phyloP scores from a whole-genome alignment of 1,140 invertebrate species.

The Ceratina japonica region DNA sequence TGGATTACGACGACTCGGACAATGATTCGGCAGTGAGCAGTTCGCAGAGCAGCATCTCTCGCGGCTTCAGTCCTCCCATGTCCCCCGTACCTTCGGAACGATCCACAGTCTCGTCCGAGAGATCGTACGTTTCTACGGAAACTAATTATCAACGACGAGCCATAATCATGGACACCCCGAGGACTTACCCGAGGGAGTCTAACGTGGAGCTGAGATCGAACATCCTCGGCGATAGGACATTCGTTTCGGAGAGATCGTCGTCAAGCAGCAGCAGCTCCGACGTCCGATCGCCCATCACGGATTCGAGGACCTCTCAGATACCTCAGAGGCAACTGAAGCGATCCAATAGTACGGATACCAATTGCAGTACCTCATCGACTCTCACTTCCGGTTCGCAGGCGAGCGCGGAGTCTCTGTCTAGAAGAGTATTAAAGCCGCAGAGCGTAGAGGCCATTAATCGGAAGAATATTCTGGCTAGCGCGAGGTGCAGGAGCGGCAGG shows the following conservation, averaged over 20 bases:
- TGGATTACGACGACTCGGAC: constrained; percentile 86
- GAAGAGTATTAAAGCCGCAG: constrained; percentile 86
- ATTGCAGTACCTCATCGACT: constrained; percentile 78
- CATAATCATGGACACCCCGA: constrained; percentile 62
- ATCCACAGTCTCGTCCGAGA: constrained; percentile 70
- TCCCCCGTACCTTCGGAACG: constrained; percentile 78
- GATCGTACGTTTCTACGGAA: constrained; percentile 68
- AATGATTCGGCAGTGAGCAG: constrained; percentile 92
- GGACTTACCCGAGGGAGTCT: constrained; percentile 42
- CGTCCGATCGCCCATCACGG: constrained; percentile 71
- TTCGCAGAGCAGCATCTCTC: constrained; percentile 85
- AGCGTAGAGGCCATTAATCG: constrained; percentile 90
- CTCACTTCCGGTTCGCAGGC: constrained; percentile 85
- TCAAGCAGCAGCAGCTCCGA: constrained; percentile 63
- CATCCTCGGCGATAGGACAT: constrained; percentile 76
- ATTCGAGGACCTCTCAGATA: constrained; percentile 79
- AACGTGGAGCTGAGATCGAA: constrained; percentile 50
- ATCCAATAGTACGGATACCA: constrained; percentile 72
- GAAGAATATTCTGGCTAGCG: constrained; percentile 92
- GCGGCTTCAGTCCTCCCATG: constrained; percentile 83
- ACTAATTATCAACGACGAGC: constrained; percentile 58
- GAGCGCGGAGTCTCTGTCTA: constrained; percentile 76
- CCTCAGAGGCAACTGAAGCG: constrained; percentile 78
- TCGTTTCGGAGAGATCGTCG: constrained; percentile 76
- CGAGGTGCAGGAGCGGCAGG: constrained; percentile 89